A percentile compares a stretch with the other conserved stretches of the same genome.
Evolutionary conservation across 2,113 vertebrate species (phyloP).

Genomic region (Poeciliopsis prolifica): DNA sequence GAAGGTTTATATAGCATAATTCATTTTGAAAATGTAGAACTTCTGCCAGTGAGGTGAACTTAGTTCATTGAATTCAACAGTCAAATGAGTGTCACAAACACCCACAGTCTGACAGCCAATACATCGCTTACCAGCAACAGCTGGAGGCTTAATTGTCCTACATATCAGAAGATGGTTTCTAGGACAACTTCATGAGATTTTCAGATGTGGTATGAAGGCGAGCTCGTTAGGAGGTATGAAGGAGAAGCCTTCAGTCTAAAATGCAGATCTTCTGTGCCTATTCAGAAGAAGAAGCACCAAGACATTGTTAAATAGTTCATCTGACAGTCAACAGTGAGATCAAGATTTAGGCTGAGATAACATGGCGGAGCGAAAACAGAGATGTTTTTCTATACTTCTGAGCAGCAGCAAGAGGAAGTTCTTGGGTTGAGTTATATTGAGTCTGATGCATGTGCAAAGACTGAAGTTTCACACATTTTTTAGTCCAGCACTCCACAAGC

Average conservation of each 20-base stretch:
- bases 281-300: neutral
- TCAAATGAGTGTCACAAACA: neutral
- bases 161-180: neutral
- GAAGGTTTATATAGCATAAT: no score
- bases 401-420: constrained; percentile 47
- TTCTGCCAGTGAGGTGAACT: neutral
- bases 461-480: neutral
- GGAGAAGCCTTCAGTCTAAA: neutral
- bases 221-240: neutral
- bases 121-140: neutral
- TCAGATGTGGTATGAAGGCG: neutral
- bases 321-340: neutral
- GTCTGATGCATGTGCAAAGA: neutral
- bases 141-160: neutral
- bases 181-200: neutral
- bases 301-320: neutral
- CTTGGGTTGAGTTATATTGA: constrained; percentile 1
- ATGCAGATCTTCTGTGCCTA: neutral
- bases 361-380: neutral
- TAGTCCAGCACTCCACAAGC: neutral
- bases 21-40: neutral
- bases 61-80: neutral
- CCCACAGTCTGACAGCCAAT: neutral
- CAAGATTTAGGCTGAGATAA: neutral
- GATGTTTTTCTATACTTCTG: neutral